Conservation (phyloP, 1,140 invertebrate genomes). For the Drosophila nebulosa region DNA sequence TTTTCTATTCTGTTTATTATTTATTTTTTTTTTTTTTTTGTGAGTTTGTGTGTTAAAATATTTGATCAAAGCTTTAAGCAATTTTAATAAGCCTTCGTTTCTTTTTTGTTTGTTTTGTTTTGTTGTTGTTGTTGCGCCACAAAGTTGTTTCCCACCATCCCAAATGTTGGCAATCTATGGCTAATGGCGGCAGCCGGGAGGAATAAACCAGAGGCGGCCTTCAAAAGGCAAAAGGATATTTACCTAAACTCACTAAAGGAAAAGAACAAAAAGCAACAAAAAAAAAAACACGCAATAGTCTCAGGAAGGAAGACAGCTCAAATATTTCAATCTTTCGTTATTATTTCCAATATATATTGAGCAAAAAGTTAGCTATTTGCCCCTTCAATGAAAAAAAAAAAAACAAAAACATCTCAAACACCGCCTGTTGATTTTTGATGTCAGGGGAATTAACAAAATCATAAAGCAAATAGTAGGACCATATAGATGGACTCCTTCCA, state of each 20-base stretch:
- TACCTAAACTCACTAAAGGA: not conserved
- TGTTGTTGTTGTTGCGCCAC: constrained; percentile 3
- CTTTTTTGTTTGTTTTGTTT: not conserved
- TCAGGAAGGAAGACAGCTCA: too few relatives aligned
- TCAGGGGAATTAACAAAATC: constrained; percentile 68
- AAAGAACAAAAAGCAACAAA: too few relatives aligned
- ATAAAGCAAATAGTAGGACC: constrained; percentile 70
- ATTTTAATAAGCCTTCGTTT: constrained; percentile 42
- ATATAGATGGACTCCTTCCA: constrained; percentile 12
- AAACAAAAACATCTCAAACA: not conserved
- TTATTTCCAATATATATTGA: not conserved
- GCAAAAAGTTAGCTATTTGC: too few relatives aligned
- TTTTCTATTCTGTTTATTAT: not conserved
- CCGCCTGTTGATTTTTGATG: not conserved
- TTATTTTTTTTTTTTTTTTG: too few relatives aligned
- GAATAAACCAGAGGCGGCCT: not conserved
- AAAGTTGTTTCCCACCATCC: constrained; percentile 52
- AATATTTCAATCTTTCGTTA: not conserved
- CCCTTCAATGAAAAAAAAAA: not conserved
- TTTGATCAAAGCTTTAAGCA: constrained; percentile 44
- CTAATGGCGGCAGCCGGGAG: not conserved
- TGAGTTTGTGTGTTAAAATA: constrained; percentile 28
- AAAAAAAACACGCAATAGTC: too few relatives aligned
- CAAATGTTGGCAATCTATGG: constrained; percentile 22
- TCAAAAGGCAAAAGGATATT: not conserved